Percentiles rank a stretch among this genome's conserved stretches.
These are phyloP conservation scores for Callinectes sapidus DNA, from an alignment of 2,888 invertebrate genomes.

Conservation along the genomic window DNA sequence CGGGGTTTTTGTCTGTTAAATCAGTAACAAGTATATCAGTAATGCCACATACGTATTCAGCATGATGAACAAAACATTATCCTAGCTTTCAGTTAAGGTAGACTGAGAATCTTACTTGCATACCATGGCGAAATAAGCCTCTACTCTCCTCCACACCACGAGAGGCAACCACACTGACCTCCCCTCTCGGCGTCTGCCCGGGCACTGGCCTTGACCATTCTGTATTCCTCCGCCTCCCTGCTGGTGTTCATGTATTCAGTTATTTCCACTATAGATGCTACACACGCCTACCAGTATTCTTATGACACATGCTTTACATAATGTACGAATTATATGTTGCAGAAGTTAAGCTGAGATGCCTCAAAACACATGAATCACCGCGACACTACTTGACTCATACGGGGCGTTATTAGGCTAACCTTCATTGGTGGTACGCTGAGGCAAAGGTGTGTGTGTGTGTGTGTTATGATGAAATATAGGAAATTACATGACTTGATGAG, in stretches of 20 bases:
- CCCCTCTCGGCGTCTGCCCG: no score
- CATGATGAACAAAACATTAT: not conserved
- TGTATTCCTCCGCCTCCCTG: no score
- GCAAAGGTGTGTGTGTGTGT: not conserved
- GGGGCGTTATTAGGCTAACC: not conserved
- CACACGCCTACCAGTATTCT: not conserved
- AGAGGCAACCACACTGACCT: not conserved
- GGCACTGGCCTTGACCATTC: no score
- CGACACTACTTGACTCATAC: not conserved
- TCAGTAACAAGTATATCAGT: not conserved
- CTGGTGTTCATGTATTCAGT: no score
- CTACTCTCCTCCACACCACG: not conserved
- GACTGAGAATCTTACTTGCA: not conserved
- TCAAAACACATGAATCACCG: not conserved
- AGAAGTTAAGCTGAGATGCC: not conserved
- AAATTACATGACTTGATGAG: not conserved
- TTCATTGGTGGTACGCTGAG: no score
- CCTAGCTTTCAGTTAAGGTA: no score
- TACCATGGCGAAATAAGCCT: not conserved
- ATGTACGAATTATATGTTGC: not conserved
- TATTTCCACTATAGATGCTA: not conserved
- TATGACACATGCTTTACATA: not conserved
- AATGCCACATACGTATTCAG: not conserved
- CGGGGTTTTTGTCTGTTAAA: not conserved
- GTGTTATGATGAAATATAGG: not conserved